Evolutionary conservation across 1,140 invertebrate species (phyloP), one percentile per base, ranked within the genome.

Genomic region (Drosophila simulans): DNA sequence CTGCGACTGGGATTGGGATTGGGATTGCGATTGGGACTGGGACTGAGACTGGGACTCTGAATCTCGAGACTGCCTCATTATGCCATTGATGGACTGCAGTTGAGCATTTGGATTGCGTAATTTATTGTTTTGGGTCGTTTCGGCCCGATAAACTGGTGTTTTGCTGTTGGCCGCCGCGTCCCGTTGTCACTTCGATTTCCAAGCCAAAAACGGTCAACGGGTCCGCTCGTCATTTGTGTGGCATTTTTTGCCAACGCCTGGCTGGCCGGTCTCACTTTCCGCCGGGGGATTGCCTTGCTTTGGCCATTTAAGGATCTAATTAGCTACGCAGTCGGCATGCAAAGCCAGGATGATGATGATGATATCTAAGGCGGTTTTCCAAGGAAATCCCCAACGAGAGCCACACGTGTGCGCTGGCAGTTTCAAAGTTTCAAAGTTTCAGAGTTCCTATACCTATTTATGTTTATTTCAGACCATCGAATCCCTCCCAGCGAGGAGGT

Each of bases 41-140:
- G 57, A 65, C 17, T 45, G 8, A 45, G 57, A 66, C 60, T 68
- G 48, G 37, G 64, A 53, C 39, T 64, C 60, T 62, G 60, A 58
- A 68, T 65, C 60, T 65, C 46, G 59, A 63, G 73, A 71, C 80
- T 75, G 80, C 83, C 88, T 91, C 88, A 88, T 91, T 91, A 91
- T 91, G 88, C 84, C 88, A 88, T 91, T 91, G 88, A 91, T 91
- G 88, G 88, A 91, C 88, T 91, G 74, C 86, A 91, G 88, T 91
- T 84, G 88, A 88, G 90, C 89, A 81, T 89, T 91, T 79, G 89
- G 89, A 91, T 91, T 91, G 89, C 89, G 89, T 91, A 91, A 91
- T 91, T 91, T 91, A 91, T 91, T 91, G 89, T 89, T 91, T 88
- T 86, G 80, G 75, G 63, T 48, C 84, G 69, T 74, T 80, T 56